Conservation (phyloP, 2,797 vertebrate species). For the Phrynocephalus vlangalii region DNA sequence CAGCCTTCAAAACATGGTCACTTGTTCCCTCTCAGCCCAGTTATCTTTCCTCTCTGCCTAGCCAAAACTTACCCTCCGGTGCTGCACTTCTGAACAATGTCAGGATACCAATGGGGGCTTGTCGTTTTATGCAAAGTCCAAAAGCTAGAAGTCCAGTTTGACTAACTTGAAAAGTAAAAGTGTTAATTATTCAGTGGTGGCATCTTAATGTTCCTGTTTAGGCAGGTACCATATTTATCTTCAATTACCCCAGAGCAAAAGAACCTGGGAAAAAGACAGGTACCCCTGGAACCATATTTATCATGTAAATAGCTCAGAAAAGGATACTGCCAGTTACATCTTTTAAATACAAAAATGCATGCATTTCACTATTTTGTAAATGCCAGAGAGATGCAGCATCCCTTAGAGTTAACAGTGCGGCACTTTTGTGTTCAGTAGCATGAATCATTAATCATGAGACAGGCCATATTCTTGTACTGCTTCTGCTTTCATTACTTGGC, state of each 20-base stretch:
- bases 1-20: slow-evolving; percentile 55
- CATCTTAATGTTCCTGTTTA: slow-evolving; percentile 61
- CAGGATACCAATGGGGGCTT: not conserved
- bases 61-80: not conserved
- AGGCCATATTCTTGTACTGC: slow-evolving; percentile 99
- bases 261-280: slow-evolving; percentile 67
- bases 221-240: slow-evolving; percentile 73
- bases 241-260: slow-evolving; percentile 72
- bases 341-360: slow-evolving; percentile 80
- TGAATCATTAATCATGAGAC: slow-evolving; percentile 99
- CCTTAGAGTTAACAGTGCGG: slow-evolving; percentile 98
- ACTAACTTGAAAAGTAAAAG: slow-evolving; percentile 61
- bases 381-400: slow-evolving; percentile 94
- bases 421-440: slow-evolving; percentile 99
- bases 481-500: slow-evolving; percentile 99
- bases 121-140: not conserved
- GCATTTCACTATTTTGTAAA: slow-evolving; percentile 94
- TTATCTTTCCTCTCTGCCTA: not conserved
- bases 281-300: slow-evolving; percentile 75
- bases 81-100: not conserved
- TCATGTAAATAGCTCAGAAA: slow-evolving; percentile 78
- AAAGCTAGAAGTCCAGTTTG: slow-evolving; percentile 27
- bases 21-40: not conserved
- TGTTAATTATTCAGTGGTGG: slow-evolving; percentile 61
- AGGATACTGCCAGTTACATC: slow-evolving; percentile 79